These are phyloP conservation scores for Drosophila anomelani DNA, from an alignment of 2,888 invertebrate species.

Conservation along the genomic window DNA sequence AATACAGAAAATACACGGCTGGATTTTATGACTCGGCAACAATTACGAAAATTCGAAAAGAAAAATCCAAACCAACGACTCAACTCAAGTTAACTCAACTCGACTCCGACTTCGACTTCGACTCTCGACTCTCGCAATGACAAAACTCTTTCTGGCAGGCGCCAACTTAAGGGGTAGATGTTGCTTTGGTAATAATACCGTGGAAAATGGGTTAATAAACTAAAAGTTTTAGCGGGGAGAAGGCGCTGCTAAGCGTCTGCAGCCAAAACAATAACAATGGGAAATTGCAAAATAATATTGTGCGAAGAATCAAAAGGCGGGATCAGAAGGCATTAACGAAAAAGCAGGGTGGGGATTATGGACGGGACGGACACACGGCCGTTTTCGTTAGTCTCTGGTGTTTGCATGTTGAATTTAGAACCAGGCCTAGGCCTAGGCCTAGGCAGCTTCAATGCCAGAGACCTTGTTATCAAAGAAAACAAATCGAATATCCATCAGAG, in stretches of 20 bases:
- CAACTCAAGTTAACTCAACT: background rate
- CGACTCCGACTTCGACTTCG: background rate
- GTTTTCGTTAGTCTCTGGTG: background rate
- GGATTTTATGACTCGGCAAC: conserved; percentile 60
- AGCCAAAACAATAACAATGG: conserved; percentile 30
- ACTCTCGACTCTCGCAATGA: conserved; percentile 22
- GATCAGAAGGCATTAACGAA: conserved; percentile 7
- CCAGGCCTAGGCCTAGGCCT: conserved; percentile 7
- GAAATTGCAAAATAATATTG: conserved; percentile 64
- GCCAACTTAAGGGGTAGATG: conserved; percentile 6
- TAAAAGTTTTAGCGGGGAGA: conserved; percentile 11
- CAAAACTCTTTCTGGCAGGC: conserved; percentile 25
- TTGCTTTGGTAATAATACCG: conserved; percentile 48
- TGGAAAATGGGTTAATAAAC: conserved; percentile 70
- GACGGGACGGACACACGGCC: background rate
- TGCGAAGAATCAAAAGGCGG: conserved; percentile 52
- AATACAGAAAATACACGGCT: conserved; percentile 36
- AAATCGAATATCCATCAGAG: conserved; percentile 50
- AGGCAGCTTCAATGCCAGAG: conserved; percentile 11
- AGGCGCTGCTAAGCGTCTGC: conserved; percentile 26
- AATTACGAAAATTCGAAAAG: conserved; percentile 49
- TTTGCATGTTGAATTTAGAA: conserved; percentile 18
- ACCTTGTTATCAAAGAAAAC: conserved; percentile 45
- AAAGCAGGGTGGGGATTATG: conserved; percentile 16
- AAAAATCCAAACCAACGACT: conserved; percentile 27